Percentiles rank a stretch among this genome's conserved stretches.
phyloP scores from a whole-genome alignment of 2,113 vertebrate species.

The Hypomesus transpacificus region DNA sequence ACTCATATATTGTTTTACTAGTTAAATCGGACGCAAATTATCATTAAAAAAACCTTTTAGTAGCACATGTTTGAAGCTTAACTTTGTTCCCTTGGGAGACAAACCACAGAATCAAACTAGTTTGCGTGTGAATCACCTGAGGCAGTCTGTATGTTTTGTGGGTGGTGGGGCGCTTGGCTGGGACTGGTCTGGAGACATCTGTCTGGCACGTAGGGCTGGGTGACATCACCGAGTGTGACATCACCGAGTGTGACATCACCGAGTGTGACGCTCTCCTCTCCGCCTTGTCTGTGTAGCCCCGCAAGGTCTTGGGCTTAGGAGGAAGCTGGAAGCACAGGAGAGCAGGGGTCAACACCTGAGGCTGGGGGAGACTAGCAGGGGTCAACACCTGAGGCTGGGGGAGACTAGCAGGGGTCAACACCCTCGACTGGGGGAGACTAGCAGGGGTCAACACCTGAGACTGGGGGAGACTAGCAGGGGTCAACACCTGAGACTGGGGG shows the following conservation, averaged over 20 bases:
- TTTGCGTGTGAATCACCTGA: conserved; percentile 52
- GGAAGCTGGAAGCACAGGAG: conserved; percentile 70
- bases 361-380: too few relatives aligned
- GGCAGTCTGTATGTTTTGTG: conserved; percentile 47
- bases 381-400: too few relatives aligned
- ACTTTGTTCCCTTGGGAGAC: too few relatives aligned
- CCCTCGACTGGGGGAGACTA: too few relatives aligned
- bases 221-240: conserved; percentile 31
- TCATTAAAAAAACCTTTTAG: too few relatives aligned
- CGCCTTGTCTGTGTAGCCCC: conserved; percentile 67
- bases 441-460: too few relatives aligned
- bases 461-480: too few relatives aligned
- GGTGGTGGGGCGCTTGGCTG: conserved; percentile 30
- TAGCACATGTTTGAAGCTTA: too few relatives aligned
- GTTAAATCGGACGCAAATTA: too few relatives aligned
- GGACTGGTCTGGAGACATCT: conserved; percentile 37
- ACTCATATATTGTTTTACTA: too few relatives aligned
- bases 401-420: too few relatives aligned
- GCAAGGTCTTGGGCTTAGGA: conserved; percentile 79
- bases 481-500: too few relatives aligned
- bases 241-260: conserved; percentile 33
- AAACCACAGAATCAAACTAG: neutral
- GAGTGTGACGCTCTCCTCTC: conserved; percentile 44
- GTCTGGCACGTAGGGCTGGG: conserved; percentile 29
- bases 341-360: neutral